A percentile compares a stretch with the other conserved stretches of the same genome.
Evolutionary conservation across 2,797 vertebrate genomes (phyloP).

Genomic region (Bovichtus variegatus): DNA sequence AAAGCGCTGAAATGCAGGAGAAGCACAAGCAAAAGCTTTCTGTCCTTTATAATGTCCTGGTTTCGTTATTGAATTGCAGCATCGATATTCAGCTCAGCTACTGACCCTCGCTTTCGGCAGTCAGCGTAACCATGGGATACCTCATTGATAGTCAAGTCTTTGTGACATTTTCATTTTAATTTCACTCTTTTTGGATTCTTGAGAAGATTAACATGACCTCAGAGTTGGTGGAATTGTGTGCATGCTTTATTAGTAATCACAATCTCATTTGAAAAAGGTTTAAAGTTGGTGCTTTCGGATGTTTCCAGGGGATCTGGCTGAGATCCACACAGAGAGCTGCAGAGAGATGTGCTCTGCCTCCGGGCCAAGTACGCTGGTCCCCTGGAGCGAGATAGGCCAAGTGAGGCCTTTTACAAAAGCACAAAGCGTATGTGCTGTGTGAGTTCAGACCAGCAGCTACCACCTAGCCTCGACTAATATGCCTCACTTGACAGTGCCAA

Average conservation of each 20-base stretch:
- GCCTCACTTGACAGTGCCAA: slow-evolving; percentile 32
- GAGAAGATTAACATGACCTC: not conserved
- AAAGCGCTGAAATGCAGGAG: slow-evolving; percentile 25
- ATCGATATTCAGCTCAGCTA: slow-evolving; percentile 79
- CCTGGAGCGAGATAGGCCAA: slow-evolving; percentile 49
- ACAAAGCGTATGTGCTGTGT: slow-evolving; percentile 47
- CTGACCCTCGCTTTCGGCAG: slow-evolving; percentile 43
- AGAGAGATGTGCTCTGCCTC: slow-evolving; percentile 42
- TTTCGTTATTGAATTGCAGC: slow-evolving; percentile 52
- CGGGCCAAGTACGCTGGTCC: slow-evolving; percentile 44
- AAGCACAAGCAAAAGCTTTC: slow-evolving; percentile 48
- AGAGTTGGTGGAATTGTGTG: not conserved
- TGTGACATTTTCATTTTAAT: slow-evolving; percentile 9
- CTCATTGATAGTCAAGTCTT: slow-evolving; percentile 49
- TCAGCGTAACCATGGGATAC: slow-evolving; percentile 54
- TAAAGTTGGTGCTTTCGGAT: not conserved
- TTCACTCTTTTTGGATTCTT: slow-evolving; percentile 25
- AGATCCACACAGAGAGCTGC: slow-evolving; percentile 26
- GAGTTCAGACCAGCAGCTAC: slow-evolving; percentile 64
- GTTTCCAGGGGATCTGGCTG: slow-evolving; percentile 37
- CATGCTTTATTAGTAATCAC: slow-evolving; percentile 11
- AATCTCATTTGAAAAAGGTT: slow-evolving; percentile 15
- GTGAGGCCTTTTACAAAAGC: slow-evolving; percentile 55
- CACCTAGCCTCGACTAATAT: slow-evolving; percentile 36
- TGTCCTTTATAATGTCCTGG: slow-evolving; percentile 47